phyloP scores from a whole-genome alignment of 2,888 invertebrate species.

The Pyrgus malvae region DNA sequence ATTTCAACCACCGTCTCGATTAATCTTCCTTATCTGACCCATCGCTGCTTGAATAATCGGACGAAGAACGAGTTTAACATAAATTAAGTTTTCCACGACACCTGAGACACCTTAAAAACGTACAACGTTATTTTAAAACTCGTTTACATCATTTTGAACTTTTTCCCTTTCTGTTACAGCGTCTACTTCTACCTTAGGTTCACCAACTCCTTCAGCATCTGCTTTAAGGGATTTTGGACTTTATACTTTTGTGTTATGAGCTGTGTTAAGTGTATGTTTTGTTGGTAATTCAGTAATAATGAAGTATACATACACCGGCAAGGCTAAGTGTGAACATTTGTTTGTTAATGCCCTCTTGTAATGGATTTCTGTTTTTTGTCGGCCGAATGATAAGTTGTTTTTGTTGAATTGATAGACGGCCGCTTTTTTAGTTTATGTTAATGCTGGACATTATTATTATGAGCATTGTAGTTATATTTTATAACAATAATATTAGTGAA shows the following conservation, averaged over 20 bases:
- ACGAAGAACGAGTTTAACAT: constrained; percentile 76
- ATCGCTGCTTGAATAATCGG: constrained; percentile 77
- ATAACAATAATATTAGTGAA: neutral
- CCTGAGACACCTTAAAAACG: constrained; percentile 66
- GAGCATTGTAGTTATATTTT: constrained; percentile 29
- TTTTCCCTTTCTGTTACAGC: constrained; percentile 19
- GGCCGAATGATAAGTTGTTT: constrained; percentile 70
- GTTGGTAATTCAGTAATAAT: constrained; percentile 59
- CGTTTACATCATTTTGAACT: constrained; percentile 18
- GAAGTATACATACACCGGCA: constrained; percentile 70
- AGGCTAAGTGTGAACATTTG: constrained; percentile 82
- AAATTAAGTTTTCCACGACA: constrained; percentile 80
- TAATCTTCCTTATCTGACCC: constrained; percentile 74
- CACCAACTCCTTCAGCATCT: neutral
- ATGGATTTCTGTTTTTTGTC: constrained; percentile 71
- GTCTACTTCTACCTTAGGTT: neutral
- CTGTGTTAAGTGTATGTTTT: constrained; percentile 26
- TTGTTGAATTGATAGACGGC: constrained; percentile 61
- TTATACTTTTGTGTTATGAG: constrained; percentile 33
- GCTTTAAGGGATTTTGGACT: constrained; percentile 37
- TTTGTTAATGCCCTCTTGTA: constrained; percentile 77
- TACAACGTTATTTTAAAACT: constrained; percentile 34
- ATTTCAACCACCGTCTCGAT: constrained; percentile 55
- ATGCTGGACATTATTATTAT: constrained; percentile 28
- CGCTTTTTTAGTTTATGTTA: constrained; percentile 31